Evolutionary conservation across 2,797 vertebrate species (phyloP).

Genomic region (Gobio occitaniae): DNA sequence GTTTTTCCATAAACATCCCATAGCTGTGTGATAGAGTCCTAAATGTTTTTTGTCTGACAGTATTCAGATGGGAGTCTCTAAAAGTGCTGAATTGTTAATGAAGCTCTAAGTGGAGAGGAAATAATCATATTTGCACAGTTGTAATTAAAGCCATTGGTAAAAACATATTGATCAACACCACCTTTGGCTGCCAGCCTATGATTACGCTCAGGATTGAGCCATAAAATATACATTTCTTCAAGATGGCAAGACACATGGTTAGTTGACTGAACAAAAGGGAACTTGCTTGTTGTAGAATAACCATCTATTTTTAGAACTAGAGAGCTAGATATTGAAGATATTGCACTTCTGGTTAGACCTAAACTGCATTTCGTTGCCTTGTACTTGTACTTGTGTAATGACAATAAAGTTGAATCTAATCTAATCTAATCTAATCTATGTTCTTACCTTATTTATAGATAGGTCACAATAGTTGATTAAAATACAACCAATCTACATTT

Average conservation of each 20-base stretch:
- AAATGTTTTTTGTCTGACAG: constrained; percentile 5
- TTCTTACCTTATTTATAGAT: not conserved
- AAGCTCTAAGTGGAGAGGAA: constrained; percentile 52
- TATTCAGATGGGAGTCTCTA: constrained; percentile 16
- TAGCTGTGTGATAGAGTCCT: constrained; percentile 6
- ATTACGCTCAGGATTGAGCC: constrained; percentile 34
- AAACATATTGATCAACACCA: constrained; percentile 52
- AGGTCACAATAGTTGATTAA: not conserved
- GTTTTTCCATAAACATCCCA: constrained; percentile 27
- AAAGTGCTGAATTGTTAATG: constrained; percentile 45
- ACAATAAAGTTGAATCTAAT: no score
- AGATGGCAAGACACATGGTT: constrained; percentile 9
- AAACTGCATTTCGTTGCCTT: no score
- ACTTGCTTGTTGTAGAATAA: not conserved
- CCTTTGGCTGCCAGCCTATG: constrained; percentile 36
- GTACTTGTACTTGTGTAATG: no score
- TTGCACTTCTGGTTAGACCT: no score
- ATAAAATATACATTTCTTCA: constrained; percentile 22
- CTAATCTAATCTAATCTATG: no score
- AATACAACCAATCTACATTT: not conserved
- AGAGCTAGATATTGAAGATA: no score
- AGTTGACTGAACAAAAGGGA: constrained; percentile 13
- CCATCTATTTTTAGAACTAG: not conserved
- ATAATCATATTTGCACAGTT: constrained; percentile 53
- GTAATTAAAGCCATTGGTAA: constrained; percentile 60